Conservation (phyloP, 2,113 vertebrate species). For the Scytalopus superciliaris region DNA sequence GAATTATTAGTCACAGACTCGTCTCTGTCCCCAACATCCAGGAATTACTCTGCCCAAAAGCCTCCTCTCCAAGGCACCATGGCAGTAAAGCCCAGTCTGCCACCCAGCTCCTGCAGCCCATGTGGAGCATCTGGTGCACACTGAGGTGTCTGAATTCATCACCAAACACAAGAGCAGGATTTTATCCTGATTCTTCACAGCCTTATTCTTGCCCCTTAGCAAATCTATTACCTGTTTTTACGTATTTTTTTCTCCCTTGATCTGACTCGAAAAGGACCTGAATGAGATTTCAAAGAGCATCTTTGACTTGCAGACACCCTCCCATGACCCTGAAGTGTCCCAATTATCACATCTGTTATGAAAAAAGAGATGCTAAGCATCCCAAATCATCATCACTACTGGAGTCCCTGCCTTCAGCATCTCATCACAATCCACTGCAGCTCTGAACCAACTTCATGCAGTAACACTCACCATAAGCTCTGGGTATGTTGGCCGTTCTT, state of each 20-base stretch:
- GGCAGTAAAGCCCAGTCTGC: not conserved
- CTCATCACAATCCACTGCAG: not conserved
- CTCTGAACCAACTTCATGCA: not conserved
- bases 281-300: not conserved
- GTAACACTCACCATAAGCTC: conserved; percentile 92
- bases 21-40: not conserved
- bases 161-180: not conserved
- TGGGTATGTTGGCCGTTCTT: conserved; percentile 93
- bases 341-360: not conserved
- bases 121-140: not conserved
- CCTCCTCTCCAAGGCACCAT: not conserved
- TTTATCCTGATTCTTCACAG: not conserved
- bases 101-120: not conserved
- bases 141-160: not conserved
- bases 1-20: not conserved
- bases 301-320: not conserved
- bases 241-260: not conserved
- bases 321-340: not conserved
- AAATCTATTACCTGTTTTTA: not conserved
- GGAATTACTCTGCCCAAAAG: not conserved
- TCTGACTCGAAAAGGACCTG: not conserved
- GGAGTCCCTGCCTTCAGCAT: not conserved
- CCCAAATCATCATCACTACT: not conserved
- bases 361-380: not conserved
- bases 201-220: not conserved